Evolutionary conservation across 1,140 invertebrate species (phyloP).

Genomic region (Lithobius niger): DNA sequence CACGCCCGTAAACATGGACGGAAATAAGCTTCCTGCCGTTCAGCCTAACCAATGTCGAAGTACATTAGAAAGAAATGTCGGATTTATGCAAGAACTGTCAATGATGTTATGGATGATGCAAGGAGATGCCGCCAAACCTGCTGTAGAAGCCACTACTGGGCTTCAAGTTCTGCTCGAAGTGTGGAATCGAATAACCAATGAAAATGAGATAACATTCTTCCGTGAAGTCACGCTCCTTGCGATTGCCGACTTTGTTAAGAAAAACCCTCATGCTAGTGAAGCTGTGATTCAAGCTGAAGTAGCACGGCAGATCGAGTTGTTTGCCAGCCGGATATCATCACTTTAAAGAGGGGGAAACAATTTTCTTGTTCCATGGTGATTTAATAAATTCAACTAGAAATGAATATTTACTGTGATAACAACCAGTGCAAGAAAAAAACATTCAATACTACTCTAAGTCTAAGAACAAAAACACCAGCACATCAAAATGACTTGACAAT

Average conservation of each 20-base stretch:
- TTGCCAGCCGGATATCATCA: neutral
- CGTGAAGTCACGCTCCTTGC: neutral
- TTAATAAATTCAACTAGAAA: too few species aligned
- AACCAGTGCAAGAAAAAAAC: too few species aligned
- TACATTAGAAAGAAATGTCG: too few species aligned
- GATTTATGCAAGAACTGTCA: neutral
- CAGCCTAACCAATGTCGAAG: too few species aligned
- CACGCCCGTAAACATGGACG: too few species aligned
- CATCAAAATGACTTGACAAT: too few species aligned
- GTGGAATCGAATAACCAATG: slow-evolving; percentile 1
- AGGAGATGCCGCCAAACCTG: neutral
- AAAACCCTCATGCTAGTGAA: neutral
- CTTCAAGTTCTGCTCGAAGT: neutral
- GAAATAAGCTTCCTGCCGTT: too few species aligned
- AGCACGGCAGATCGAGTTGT: neutral
- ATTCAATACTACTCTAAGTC: too few species aligned
- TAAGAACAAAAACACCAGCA: too few species aligned
- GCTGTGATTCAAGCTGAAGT: neutral
- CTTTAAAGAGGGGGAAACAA: too few species aligned
- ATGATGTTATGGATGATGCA: slow-evolving; percentile 3
- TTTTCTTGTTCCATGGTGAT: too few species aligned
- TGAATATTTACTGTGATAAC: too few species aligned
- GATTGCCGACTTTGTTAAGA: neutral
- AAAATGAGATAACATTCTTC: slow-evolving; percentile 3
- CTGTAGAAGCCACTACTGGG: neutral